A percentile compares a stretch with the other conserved stretches of the same genome.
These are phyloP conservation scores for Megalopta genalis DNA, from an alignment of 1,140 invertebrate species.

Conservation along the genomic window DNA sequence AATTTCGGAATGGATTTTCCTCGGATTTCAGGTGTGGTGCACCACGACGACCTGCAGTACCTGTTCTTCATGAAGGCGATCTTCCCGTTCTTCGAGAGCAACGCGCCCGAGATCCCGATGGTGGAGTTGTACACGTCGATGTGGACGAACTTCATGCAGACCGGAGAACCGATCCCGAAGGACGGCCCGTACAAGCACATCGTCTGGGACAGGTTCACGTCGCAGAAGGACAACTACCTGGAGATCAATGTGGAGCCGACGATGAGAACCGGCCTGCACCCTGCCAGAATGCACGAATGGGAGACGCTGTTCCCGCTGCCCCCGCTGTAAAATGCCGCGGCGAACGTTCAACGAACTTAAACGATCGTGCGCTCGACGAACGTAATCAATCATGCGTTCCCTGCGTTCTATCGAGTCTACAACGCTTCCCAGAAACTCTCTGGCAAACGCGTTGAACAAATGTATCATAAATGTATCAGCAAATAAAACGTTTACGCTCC, in stretches of 20 bases:
- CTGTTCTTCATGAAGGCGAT: constrained; percentile 80
- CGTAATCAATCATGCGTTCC: neutral
- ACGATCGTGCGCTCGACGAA: too few relatives aligned
- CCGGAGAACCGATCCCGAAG: constrained; percentile 67
- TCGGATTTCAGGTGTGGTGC: constrained; percentile 79
- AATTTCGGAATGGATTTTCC: too few relatives aligned
- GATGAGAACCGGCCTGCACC: constrained; percentile 79
- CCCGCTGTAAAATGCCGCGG: neutral
- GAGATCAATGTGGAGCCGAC: constrained; percentile 79
- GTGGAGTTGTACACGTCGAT: constrained; percentile 72
- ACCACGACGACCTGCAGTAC: constrained; percentile 84
- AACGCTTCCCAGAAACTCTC: too few relatives aligned
- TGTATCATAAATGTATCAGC: neutral
- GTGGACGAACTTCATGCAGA: constrained; percentile 72
- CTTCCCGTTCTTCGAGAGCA: constrained; percentile 58
- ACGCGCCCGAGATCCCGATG: constrained; percentile 67
- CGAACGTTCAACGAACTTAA: too few relatives aligned
- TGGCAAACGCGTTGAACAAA: neutral
- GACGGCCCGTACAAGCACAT: constrained; percentile 56
- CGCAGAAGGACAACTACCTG: constrained; percentile 79
- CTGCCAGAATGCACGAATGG: constrained; percentile 81
- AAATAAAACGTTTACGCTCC: too few relatives aligned
- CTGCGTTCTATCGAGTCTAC: neutral
- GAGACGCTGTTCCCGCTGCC: constrained; percentile 80
- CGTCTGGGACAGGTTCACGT: constrained; percentile 81